phyloP scores from a whole-genome alignment of 2,797 vertebrate genomes.

The Acropternis orthonyx region DNA sequence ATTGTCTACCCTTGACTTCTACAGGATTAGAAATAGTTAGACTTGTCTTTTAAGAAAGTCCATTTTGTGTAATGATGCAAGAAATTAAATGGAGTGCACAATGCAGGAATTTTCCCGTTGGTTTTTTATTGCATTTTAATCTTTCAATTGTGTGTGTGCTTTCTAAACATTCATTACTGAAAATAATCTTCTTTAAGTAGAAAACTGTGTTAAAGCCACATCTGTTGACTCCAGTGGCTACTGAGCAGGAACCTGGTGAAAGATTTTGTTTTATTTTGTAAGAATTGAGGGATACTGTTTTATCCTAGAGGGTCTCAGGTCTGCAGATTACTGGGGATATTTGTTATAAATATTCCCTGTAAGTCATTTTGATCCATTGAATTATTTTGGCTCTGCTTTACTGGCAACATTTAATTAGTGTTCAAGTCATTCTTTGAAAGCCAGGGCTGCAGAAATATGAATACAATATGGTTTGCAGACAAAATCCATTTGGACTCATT shows the following conservation, averaged over 20 bases:
- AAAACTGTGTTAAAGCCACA: not conserved
- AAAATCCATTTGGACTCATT: conserved; percentile 20
- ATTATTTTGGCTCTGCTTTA: not conserved
- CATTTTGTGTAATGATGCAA: not conserved
- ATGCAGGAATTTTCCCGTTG: not conserved
- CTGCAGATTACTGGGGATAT: not conserved
- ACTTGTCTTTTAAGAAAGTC: not conserved
- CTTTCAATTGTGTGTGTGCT: not conserved
- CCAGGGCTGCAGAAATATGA: not conserved
- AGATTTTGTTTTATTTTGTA: not conserved
- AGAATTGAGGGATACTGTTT: not conserved
- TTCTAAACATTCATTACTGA: not conserved
- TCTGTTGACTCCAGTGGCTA: not conserved
- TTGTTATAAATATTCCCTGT: not conserved
- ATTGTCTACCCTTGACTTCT: not conserved
- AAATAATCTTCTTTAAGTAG: conserved; percentile 12
- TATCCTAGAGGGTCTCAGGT: not conserved
- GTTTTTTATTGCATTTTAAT: not conserved
- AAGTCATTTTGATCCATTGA: not conserved
- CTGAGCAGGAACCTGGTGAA: not conserved
- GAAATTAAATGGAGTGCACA: not conserved
- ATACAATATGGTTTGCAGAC: not conserved
- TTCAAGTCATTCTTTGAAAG: conserved; percentile 6
- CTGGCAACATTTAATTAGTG: not conserved
- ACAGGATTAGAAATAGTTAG: not conserved